A percentile compares a stretch with the other conserved stretches of the same genome.
These are phyloP conservation scores for Eolophus roseicapilla DNA, from an alignment of 2,113 vertebrate genomes.

Conservation along the genomic window DNA sequence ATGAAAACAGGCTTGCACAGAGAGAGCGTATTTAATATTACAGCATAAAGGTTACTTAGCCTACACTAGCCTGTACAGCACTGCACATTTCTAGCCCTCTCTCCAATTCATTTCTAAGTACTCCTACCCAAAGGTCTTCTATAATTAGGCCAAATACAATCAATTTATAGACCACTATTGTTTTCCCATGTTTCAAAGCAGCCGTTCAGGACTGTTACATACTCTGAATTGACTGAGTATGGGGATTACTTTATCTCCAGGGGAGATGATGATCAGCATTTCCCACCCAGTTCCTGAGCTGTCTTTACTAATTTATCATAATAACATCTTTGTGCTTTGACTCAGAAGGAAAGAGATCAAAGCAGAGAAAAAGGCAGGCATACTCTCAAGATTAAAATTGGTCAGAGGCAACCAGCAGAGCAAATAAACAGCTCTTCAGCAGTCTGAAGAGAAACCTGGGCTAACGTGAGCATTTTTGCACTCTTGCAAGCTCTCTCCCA, in stretches of 20 bases:
- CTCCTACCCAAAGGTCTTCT: neutral
- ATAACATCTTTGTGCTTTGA: conserved; percentile 59
- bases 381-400: conserved; percentile 38
- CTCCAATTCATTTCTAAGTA: neutral
- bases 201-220: neutral
- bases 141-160: conserved; percentile 16
- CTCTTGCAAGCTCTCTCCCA: neutral
- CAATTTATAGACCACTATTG: neutral
- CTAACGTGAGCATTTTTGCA: neutral
- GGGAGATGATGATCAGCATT: conserved; percentile 43
- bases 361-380: conserved; percentile 25
- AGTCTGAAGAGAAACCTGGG: neutral
- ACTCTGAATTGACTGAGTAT: conserved; percentile 12
- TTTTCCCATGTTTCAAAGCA: conserved; percentile 27
- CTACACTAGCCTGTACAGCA: neutral
- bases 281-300: conserved; percentile 46
- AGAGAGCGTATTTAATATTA: neutral
- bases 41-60: neutral
- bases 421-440: conserved; percentile 51
- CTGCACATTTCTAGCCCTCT: neutral
- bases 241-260: conserved; percentile 45
- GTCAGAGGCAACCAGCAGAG: conserved; percentile 44
- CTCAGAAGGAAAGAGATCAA: conserved; percentile 54
- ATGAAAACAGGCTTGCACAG: neutral
- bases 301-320: conserved; percentile 64